Base-by-base conservation (phyloP, 2,113 vertebrate genomes). In the Zeus faber region DNA sequence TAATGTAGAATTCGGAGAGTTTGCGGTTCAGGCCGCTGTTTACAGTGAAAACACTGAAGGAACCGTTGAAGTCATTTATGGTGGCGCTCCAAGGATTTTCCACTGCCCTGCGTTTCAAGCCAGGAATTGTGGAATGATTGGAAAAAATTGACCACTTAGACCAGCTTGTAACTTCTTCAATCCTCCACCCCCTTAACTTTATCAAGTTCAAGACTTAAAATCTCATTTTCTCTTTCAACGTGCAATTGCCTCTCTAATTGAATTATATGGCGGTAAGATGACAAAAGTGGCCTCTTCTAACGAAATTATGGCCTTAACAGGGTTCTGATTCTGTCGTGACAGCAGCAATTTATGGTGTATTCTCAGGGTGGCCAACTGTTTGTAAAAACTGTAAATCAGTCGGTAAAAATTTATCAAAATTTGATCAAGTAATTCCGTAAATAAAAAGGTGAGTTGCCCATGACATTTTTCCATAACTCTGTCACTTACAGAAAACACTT, bases 181-280 rank as follows among this genome's bases (percentile, higher is more conserved):
- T 43, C 9, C 33, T 5, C 33, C 33, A 37, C n/a, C 33, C n/a
- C 31, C 31, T 66, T 48, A 39, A 75, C 77, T 54, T 69, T 11
- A 11, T 41, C 74, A 57, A 61, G 72, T 54, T 57, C 46, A 31
- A 70, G 65, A 60, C 41, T 58, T 54, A 27, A 76, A 77, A 81
- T 73, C 44, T 21, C 56, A 66, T 79, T 75, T 77, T 57, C 13
- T 65, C 58, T 59, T 70, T 84, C 62, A 67, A 67, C 67, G 63
- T 74, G 31, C 47, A 25, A n/a, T 73, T 53, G 46, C 46, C 63
- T 70, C 59, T 61, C 25, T 54, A 62, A 80, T 74, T 20, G 11
- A 60, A 72, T 82, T 67, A 76, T 7, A 27, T 16, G 45, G 57
- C 6, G 49, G 59, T 76, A 17, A 72, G 58, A 78, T 54, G 70